Conservation (phyloP, 2,888 invertebrate species). For the Scaptomyza reducta region DNA sequence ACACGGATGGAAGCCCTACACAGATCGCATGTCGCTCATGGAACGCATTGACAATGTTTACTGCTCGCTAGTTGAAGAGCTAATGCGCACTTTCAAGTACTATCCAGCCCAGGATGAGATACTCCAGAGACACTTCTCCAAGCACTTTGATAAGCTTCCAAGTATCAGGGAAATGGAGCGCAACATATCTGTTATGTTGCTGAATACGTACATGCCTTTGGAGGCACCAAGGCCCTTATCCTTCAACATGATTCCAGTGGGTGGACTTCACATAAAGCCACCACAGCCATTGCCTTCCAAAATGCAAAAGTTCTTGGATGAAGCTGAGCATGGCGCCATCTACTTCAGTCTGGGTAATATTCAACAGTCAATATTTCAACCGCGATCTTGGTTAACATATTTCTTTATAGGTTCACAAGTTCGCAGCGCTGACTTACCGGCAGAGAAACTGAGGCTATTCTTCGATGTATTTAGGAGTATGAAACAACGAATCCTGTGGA, state of each 20-base stretch:
- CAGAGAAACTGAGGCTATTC: constrained; percentile 79
- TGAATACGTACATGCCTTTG: constrained; percentile 84
- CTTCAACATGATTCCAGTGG: constrained; percentile 85
- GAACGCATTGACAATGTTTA: constrained; percentile 85
- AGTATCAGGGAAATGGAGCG: constrained; percentile 82
- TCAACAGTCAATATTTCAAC: accelerated
- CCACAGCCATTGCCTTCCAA: constrained; percentile 70
- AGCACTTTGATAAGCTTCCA: constrained; percentile 70
- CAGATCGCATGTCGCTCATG: constrained; percentile 85
- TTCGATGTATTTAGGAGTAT: constrained; percentile 81
- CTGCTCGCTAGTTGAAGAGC: constrained; percentile 66
- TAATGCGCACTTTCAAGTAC: constrained; percentile 63
- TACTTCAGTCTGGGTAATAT: constrained; percentile 83
- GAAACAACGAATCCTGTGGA: constrained; percentile 84
- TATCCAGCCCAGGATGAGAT: constrained; percentile 79
- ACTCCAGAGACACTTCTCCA: constrained; percentile 67
- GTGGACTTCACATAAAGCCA: constrained; percentile 85
- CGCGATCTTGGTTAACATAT: accelerated
- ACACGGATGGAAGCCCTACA: constrained; percentile 81
- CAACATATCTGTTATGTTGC: constrained; percentile 83
- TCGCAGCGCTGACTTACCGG: constrained; percentile 80
- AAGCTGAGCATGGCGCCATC: constrained; percentile 82
- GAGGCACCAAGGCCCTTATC: constrained; percentile 82
- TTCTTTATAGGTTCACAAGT: constrained; percentile 81
- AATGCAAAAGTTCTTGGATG: constrained; percentile 82